Evolutionary conservation across 2,888 invertebrate genomes (phyloP), one percentile per base, ranked within the genome.

Genomic region (Chloroclystis v-ata): DNA sequence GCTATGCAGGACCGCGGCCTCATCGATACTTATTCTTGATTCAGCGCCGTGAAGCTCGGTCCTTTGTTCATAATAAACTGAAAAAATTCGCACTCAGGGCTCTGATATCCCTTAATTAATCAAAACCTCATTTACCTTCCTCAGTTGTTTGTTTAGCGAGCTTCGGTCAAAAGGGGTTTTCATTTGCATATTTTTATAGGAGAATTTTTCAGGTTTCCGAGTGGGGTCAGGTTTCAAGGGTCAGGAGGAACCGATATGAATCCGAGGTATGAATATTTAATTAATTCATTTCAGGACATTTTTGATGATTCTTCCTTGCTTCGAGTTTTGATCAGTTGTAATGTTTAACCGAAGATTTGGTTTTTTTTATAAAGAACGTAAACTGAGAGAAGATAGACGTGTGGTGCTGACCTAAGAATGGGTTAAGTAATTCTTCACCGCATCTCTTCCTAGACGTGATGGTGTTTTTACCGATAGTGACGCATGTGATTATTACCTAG

Each of bases 151-250:
- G 49, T 39, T 42, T 33, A 38, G 42, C 47, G 46, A 42, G 39
- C 37, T 52, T 44, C 28, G 39, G 47, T 38, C 54, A 46, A 39
- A 54, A 54, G 56, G 45, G 54, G 50, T 44, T 45, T 13, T 37
- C 37, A 59, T 59, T 56, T 59, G 51, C 56, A 56, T 59, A 59
- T 52, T 59, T 56, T 56, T 59, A 54, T 52, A 49, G 42, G 30
- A 37, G 35, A 25, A 37, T 47, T 39, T 48, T 52, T 51, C 42
- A 50, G 52, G 52, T 53, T 20, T 24, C 20, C 35, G 50, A 16
- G 32, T 10, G 13, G n/a, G 47, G 38, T 44, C 44, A 14, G 11
- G 14, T 38, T 16, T 12, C 24, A 26, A 26, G 32, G 20, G n/a
- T 10, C 35, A 35, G 38, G 24, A 52, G 45, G 37, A 29, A 41